Percentiles rank a stretch among this genome's conserved stretches.
phyloP scores from a whole-genome alignment of 2,888 invertebrate genomes.

The Muschampia plurimacula region DNA sequence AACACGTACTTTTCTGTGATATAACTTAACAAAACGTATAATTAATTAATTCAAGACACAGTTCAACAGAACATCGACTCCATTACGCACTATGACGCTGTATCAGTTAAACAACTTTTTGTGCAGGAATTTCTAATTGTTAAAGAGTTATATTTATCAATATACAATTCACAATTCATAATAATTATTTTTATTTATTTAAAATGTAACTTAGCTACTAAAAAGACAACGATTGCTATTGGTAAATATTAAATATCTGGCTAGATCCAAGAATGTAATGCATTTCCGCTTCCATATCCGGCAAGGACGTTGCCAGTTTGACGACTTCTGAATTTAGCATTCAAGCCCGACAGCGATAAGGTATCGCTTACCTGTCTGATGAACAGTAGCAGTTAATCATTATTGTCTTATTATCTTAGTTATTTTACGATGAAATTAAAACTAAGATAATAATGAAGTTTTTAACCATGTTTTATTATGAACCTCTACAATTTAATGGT shows the following conservation, averaged over 20 bases:
- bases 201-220: neutral
- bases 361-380: constrained; percentile 40
- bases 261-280: constrained; percentile 39
- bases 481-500: too few species aligned
- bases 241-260: constrained; percentile 14
- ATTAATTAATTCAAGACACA: constrained; percentile 64
- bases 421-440: neutral
- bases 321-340: constrained; percentile 83
- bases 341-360: constrained; percentile 40
- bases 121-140: constrained; percentile 59
- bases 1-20: constrained; percentile 67
- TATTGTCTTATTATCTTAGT: constrained; percentile 17
- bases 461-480: too few species aligned
- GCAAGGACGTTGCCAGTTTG: constrained; percentile 77
- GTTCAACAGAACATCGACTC: constrained; percentile 82
- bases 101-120: constrained; percentile 74
- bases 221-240: neutral
- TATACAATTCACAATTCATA: neutral
- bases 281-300: constrained; percentile 61
- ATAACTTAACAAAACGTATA: constrained; percentile 62
- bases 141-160: neutral
- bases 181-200: neutral
- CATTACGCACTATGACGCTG: constrained; percentile 89
- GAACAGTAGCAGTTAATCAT: constrained; percentile 52
- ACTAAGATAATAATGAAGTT: too few species aligned